phyloP scores from a whole-genome alignment of 2,888 invertebrate genomes.

The Noctuana brunneofusca region DNA sequence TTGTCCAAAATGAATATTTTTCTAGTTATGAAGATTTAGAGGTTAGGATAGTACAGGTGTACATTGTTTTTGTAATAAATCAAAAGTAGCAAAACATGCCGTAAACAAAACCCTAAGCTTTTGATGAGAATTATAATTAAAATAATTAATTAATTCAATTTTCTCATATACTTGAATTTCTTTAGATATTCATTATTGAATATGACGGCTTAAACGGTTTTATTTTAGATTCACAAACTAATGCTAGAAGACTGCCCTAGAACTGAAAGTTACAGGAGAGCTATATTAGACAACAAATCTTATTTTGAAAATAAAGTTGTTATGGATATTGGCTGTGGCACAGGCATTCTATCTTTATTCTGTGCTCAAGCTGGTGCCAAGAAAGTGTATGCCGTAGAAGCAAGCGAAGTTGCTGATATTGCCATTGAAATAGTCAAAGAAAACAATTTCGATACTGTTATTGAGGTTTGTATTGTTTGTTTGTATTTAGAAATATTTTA shows the following conservation, averaged over 20 bases:
- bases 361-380: slow-evolving; percentile 95
- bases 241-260: slow-evolving; percentile 91
- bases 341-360: slow-evolving; percentile 94
- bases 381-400: slow-evolving; percentile 93
- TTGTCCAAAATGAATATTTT: slow-evolving; percentile 81
- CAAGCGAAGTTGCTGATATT: slow-evolving; percentile 86
- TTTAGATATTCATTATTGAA: too few relatives aligned
- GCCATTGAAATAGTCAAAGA: slow-evolving; percentile 86
- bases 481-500: not conserved
- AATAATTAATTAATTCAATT: too few relatives aligned
- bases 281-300: slow-evolving; percentile 86
- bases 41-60: slow-evolving; percentile 77
- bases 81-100: not conserved
- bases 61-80: not conserved
- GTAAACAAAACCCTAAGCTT: not conserved
- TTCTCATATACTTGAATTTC: too few relatives aligned
- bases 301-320: slow-evolving; percentile 90
- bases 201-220: too few relatives aligned
- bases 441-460: slow-evolving; percentile 85
- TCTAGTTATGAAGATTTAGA: slow-evolving; percentile 89
- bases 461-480: slow-evolving; percentile 79
- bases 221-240: slow-evolving; percentile 87
- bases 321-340: slow-evolving; percentile 93
- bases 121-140: too few relatives aligned
- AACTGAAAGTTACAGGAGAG: slow-evolving; percentile 90